A percentile compares a stretch with the other conserved stretches of the same genome.
Evolutionary conservation across 2,797 vertebrate species (phyloP).

Genomic region (Cirrhinus mrigala): DNA sequence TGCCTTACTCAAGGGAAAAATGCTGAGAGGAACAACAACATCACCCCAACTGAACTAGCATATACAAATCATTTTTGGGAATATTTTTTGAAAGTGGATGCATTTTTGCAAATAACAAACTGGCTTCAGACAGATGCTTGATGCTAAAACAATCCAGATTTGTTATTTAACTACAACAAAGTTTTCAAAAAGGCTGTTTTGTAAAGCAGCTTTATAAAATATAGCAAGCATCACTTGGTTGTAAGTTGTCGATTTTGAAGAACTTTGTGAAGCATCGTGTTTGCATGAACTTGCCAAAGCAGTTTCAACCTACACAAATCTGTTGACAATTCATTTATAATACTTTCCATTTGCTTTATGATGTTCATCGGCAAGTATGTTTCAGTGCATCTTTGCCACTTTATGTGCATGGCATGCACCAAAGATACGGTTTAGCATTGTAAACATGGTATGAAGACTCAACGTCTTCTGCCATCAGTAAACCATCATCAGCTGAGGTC

Average conservation of each 20-base stretch:
- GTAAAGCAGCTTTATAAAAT: background rate
- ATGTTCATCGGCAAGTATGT: constrained; percentile 46
- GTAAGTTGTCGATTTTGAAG: constrained; percentile 15
- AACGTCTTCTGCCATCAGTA: constrained; percentile 17
- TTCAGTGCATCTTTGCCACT: background rate
- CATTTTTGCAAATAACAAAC: background rate
- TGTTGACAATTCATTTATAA: constrained; percentile 64
- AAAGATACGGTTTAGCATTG: background rate
- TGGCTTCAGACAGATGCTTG: background rate
- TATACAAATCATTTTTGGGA: background rate
- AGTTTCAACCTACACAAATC: constrained; percentile 49
- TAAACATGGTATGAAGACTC: constrained; percentile 9
- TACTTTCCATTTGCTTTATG: constrained; percentile 69
- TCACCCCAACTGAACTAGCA: background rate
- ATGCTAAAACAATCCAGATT: constrained; percentile 14
- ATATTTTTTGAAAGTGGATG: background rate
- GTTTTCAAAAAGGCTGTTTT: background rate
- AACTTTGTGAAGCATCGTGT: constrained; percentile 18
- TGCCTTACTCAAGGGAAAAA: background rate
- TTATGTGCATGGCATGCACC: background rate
- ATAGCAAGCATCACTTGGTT: background rate
- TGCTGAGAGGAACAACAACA: background rate
- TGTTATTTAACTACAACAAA: background rate
- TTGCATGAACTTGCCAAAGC: constrained; percentile 41
- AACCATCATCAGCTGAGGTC: constrained; percentile 29